Evolutionary conservation across 1,140 invertebrate species (phyloP).

Genomic region (Drosophila albomicans): DNA sequence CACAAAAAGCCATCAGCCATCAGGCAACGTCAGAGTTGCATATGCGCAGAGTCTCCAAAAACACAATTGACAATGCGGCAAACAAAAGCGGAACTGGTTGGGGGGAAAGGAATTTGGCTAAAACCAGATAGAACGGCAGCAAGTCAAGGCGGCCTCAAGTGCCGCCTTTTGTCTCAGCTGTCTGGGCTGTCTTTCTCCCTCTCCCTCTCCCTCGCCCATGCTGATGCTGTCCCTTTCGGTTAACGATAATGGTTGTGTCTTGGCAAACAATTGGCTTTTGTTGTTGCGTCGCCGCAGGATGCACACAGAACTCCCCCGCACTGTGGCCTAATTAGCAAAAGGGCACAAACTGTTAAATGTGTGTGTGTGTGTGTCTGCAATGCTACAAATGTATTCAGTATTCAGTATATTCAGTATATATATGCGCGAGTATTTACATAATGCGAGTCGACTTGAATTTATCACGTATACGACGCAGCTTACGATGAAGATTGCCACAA

Average conservation of each 20-base stretch:
- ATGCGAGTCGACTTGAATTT: constrained; percentile 69
- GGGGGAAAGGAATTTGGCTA: constrained; percentile 11
- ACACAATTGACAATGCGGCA: constrained; percentile 1
- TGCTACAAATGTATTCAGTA: background rate
- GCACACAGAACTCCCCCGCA: constrained; percentile 30
- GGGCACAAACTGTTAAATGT: constrained; percentile 30
- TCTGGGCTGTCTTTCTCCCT: background rate
- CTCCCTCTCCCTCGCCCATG: background rate
- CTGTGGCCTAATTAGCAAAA: constrained; percentile 67
- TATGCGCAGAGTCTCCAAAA: background rate
- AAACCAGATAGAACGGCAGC: constrained; percentile 20
- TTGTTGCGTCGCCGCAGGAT: constrained; percentile 49
- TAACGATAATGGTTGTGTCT: constrained; percentile 71
- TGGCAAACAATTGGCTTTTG: constrained; percentile 66
- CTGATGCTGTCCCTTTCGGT: constrained; percentile 12
- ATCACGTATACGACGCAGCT: constrained; percentile 59
- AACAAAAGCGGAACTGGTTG: background rate
- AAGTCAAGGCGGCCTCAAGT: constrained; percentile 53
- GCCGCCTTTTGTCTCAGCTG: constrained; percentile 17
- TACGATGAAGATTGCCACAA: constrained; percentile 28
- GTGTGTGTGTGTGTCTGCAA: constrained; percentile 1
- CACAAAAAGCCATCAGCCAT: constrained; percentile 20
- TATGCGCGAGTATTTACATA: constrained; percentile 5
- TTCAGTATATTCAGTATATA: background rate
- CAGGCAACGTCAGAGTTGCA: background rate